phyloP scores from a whole-genome alignment of 2,113 vertebrate genomes.

The Craseonycteris thonglongyai region DNA sequence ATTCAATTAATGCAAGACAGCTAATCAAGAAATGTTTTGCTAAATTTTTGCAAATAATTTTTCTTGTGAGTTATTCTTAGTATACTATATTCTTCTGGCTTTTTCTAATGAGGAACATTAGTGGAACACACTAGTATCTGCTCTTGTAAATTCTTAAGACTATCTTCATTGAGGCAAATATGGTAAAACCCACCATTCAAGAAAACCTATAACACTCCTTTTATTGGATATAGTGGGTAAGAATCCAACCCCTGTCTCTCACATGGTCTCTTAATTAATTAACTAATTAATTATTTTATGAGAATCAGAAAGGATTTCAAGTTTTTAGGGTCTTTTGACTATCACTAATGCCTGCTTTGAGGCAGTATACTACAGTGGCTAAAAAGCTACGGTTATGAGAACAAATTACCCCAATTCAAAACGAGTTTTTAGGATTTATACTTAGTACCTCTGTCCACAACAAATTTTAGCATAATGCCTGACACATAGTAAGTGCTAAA shows the following conservation, averaged over 20 bases:
- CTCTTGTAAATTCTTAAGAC: not conserved
- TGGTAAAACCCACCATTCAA: not conserved
- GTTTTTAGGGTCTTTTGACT: not conserved
- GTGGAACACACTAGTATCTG: not conserved
- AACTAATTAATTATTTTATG: not conserved
- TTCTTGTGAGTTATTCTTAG: not conserved
- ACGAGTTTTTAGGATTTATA: not conserved
- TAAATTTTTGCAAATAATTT: not conserved
- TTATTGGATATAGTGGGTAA: not conserved
- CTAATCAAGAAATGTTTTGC: not conserved
- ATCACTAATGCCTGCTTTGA: not conserved
- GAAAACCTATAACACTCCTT: not conserved
- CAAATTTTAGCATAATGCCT: not conserved
- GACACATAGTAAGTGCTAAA: not conserved
- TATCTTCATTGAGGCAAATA: not conserved
- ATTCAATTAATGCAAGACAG: not conserved
- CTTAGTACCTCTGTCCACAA: rapidly evolving
- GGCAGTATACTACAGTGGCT: not conserved
- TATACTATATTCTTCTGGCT: not conserved
- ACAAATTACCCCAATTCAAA: not conserved
- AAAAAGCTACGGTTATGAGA: not conserved
- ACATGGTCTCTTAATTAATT: not conserved
- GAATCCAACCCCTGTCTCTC: not conserved
- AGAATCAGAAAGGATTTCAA: not conserved
- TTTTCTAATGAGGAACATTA: not conserved